A percentile compares a stretch with the other conserved stretches of the same genome.
Evolutionary conservation across 2,797 vertebrate species (phyloP).

Genomic region (Danio kyathit): DNA sequence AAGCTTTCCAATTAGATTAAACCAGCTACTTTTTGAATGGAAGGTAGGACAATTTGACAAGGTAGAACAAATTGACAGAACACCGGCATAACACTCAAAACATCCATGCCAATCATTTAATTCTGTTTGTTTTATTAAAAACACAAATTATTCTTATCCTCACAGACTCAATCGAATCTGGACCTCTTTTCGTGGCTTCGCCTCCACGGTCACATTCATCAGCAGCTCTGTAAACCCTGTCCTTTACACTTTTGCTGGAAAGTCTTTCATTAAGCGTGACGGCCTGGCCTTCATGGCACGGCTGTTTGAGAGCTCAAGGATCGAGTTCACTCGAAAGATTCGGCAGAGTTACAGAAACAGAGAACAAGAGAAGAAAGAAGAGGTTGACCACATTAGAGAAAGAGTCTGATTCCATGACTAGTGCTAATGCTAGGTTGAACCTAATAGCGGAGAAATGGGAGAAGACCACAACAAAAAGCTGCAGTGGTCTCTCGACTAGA

Average conservation of each 20-base stretch:
- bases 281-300: slow-evolving; percentile 87
- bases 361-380: slow-evolving; percentile 68
- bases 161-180: neutral
- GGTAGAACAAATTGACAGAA: too few relatives aligned
- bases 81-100: too few relatives aligned
- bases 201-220: slow-evolving; percentile 82
- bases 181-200: slow-evolving; percentile 63
- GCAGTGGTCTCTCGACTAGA: neutral
- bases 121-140: neutral
- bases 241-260: slow-evolving; percentile 83
- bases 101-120: too few relatives aligned
- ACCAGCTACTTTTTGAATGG: too few relatives aligned
- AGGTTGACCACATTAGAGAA: slow-evolving; percentile 35
- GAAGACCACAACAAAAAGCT: neutral
- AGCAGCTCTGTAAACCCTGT: slow-evolving; percentile 89
- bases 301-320: slow-evolving; percentile 81
- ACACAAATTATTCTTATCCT: neutral
- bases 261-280: slow-evolving; percentile 81
- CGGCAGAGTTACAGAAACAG: slow-evolving; percentile 73
- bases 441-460: neutral
- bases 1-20: too few relatives aligned
- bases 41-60: too few relatives aligned
- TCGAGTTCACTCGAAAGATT: slow-evolving; percentile 73
- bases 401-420: slow-evolving; percentile 49
- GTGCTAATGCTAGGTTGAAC: neutral